Evolutionary conservation across 2,113 vertebrate genomes (phyloP), one percentile per base, ranked within the genome.

Genomic region (Esox niger): DNA sequence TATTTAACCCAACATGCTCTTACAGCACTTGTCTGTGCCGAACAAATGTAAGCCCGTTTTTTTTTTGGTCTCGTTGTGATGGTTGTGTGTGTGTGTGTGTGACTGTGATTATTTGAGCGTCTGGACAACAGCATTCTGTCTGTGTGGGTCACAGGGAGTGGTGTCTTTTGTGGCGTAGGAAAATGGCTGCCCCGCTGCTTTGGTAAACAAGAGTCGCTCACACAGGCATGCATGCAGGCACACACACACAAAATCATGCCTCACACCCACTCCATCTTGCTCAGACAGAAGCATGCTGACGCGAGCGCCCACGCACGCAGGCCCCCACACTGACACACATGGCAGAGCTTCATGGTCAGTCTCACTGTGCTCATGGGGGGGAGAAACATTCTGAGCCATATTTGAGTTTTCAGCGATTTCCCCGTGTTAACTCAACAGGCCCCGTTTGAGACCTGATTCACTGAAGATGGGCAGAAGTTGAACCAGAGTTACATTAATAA

Each of bases 131-230:
- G 47, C 6, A 55, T 52, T 49, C 47, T 43, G 38, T 76, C 54
- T 74, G 30, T 71, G 30, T 78, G 69, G 79, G 79, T 80, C 64
- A 80, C 62, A 11, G 54, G 66, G 73, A 83, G 70, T 15, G 32
- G 20, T 29, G 3, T 64, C 27, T 21, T 69, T 69, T 74, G 67
- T 75, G 66, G 69, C 15, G 27, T 57, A 21, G 58, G 57, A 82
- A 77, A 80, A 84, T 73, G 77, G 79, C 81, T 71, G 75, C 79
- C 69, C 68, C 47, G 27, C 73, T 75, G 79, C 79, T 58, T 84
- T 70, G 6, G 82, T 82, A 88, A 88, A 86, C 84, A 88, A 83
- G 85, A 64, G 77, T 74, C 68, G 73, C 75, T 73, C 70, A 76
- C 66, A n/a, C n/a, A n/a, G n/a, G n/a, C n/a, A n/a, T n/a, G n/a